phyloP scores from a whole-genome alignment of 2,113 vertebrate genomes.

The Lanius ludovicianus region DNA sequence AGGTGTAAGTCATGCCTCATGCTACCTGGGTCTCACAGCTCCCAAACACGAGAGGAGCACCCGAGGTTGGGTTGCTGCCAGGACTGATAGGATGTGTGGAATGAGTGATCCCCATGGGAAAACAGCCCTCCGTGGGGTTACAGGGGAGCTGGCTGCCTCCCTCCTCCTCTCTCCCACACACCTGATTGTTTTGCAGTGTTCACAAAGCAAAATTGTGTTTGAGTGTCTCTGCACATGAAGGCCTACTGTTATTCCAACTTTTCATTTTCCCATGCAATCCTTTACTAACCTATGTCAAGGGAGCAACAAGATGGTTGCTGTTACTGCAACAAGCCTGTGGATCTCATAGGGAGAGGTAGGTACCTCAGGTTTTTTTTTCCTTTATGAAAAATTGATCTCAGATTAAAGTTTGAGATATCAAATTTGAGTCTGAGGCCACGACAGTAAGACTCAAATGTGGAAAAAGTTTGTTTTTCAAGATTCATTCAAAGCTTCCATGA shows the following conservation, averaged over 20 bases:
- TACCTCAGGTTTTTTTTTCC: neutral
- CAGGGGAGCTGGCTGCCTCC: neutral
- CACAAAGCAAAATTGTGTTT: neutral
- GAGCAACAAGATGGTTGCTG: neutral
- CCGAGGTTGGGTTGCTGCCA: slow-evolving; percentile 28
- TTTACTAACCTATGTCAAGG: neutral
- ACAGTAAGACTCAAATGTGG: neutral
- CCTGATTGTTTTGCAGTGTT: neutral
- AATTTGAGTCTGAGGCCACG: neutral
- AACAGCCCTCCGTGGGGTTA: neutral
- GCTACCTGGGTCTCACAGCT: neutral
- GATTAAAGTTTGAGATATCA: neutral
- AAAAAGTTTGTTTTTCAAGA: neutral
- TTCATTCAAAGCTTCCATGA: neutral
- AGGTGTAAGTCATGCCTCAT: neutral
- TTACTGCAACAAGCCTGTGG: neutral
- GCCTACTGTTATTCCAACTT: neutral
- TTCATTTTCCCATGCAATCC: neutral
- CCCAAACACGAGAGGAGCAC: slow-evolving; percentile 5
- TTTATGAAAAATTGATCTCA: neutral
- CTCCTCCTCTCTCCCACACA: neutral
- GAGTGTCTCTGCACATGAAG: neutral
- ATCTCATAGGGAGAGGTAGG: neutral
- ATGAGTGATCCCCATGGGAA: neutral
- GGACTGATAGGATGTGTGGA: neutral